phyloP scores from a whole-genome alignment of 2,888 invertebrate species.

The Schrankia costaestrigalis region DNA sequence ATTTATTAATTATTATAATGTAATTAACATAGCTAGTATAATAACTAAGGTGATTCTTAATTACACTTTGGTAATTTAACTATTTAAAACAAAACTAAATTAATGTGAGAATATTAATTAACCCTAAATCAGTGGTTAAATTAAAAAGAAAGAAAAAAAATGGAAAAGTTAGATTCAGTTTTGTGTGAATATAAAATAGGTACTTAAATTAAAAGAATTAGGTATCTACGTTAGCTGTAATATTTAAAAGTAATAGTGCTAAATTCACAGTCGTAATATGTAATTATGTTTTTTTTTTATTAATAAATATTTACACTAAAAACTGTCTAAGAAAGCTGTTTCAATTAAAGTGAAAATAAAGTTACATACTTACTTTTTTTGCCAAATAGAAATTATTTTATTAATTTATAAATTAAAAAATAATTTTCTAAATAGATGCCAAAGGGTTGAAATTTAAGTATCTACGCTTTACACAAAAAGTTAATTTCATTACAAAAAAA shows the following conservation, averaged over 20 bases:
- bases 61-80: conserved; percentile 79
- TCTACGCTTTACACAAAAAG: conserved; percentile 38
- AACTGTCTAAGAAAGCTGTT: conserved; percentile 17
- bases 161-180: conserved; percentile 2
- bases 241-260: conserved; percentile 21
- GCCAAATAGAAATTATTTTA: not conserved
- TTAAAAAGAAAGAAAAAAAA: conserved; percentile 13
- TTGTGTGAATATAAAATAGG: not conserved
- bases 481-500: too few relatives aligned
- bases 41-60: conserved; percentile 69
- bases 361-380: too few relatives aligned
- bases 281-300: conserved; percentile 14
- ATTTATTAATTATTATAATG: conserved; percentile 32
- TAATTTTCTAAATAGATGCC: conserved; percentile 9
- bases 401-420: conserved; percentile 7
- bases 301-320: conserved; percentile 37
- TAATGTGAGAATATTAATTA: conserved; percentile 47
- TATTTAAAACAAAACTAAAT: conserved; percentile 64
- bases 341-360: too few relatives aligned
- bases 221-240: conserved; percentile 7
- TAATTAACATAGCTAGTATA: conserved; percentile 36
- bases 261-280: conserved; percentile 30
- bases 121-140: conserved; percentile 13
- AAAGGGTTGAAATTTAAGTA: conserved; percentile 38
- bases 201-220: conserved; percentile 8